Evolutionary conservation across 2,888 invertebrate genomes (phyloP), one percentile per base, ranked within the genome.

Genomic region (Dynastes maya): DNA sequence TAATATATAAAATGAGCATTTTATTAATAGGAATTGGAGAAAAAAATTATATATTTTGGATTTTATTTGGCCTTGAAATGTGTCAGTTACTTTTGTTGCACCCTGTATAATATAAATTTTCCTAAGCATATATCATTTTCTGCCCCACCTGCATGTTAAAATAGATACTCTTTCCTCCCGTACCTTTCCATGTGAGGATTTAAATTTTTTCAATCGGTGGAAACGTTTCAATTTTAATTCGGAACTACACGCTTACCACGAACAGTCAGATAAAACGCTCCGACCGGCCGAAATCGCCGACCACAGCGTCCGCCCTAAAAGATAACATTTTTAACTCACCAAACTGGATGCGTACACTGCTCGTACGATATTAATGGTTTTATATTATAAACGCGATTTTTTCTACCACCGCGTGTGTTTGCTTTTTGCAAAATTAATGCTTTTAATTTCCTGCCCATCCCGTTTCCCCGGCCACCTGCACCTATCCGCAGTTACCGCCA

Each of bases 361-460:
- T 8, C 2, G 72, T 32, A 51, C 27, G 45, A 72, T 72, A 72
- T 72, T 72, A 72, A 72, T 45, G 72, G 72, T 72, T 72, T 72
- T 61, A 72, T 72, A 61, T 49, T 61, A 61, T 72, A 72, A 72
- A 72, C 5, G 61, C 45, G 16, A 61, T 72, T 72, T 72, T 72
- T 72, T 45, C 45, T 61, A 11, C 45, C 68, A 2, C 49, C 16
- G 61, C 29, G 61, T 37, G 29, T 72, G 40, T 72, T 72, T 72
- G 72, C 58, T 72, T 72, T 72, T 72, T 72, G 72, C 61, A 27
- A 72, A 72, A 72, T 72, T 72, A 72, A 72, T 72, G 72, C 45
- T 61, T 72, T 72, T 72, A 72, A 72, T 72, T 72, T 72, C 72
- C 72, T 72, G 61, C 72, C 45, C 13, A n/a, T 22, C 11, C 13